Evolutionary conservation across 2,888 invertebrate species (phyloP).

Genomic region (Norana najaformis): DNA sequence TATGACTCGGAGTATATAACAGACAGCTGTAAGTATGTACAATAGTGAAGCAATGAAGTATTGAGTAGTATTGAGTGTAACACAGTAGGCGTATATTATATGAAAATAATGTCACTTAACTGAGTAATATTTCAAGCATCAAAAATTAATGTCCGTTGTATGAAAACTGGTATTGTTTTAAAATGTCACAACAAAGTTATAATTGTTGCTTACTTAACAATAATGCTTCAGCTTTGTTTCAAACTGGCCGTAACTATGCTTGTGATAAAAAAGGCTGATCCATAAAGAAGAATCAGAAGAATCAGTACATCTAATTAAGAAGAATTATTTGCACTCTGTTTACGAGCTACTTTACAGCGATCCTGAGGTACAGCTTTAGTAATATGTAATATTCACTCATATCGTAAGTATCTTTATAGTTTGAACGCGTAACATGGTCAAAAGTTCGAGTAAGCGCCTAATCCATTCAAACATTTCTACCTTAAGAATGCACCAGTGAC

Average conservation of each 20-base stretch:
- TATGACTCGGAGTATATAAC: neutral
- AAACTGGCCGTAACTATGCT: neutral
- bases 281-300: neutral
- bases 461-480: neutral
- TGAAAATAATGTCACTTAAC: neutral
- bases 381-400: neutral
- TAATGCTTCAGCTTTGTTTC: neutral
- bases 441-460: neutral
- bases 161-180: neutral
- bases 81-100: neutral
- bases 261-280: neutral
- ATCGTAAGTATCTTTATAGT: neutral
- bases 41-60: neutral
- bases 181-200: neutral
- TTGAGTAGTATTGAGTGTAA: neutral
- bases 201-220: neutral
- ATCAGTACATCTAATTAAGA: neutral
- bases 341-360: neutral
- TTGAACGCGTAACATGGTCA: neutral
- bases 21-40: neutral
- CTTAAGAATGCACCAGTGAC: constrained; percentile 35
- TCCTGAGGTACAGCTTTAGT: neutral
- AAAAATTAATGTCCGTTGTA: neutral
- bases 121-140: neutral
- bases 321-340: neutral